Evolutionary conservation across 2,113 vertebrate genomes (phyloP).

Genomic region (Heloderma charlesbogerti): DNA sequence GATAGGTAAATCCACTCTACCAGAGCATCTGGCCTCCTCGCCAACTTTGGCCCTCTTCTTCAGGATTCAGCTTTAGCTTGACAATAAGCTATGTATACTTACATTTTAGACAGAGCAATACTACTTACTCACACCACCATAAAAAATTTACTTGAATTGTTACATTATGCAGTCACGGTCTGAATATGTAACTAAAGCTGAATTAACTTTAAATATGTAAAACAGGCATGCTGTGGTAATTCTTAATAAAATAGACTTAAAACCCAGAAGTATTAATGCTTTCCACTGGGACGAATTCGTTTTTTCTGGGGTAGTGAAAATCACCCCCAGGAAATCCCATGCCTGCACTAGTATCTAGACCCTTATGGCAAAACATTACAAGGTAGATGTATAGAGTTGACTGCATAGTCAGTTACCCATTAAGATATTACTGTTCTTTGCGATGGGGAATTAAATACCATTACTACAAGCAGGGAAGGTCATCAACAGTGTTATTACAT

Average conservation of each 20-base stretch:
- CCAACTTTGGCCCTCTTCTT: no score
- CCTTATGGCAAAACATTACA: background rate
- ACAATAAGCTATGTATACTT: background rate
- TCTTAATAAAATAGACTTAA: background rate
- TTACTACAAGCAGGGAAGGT: background rate
- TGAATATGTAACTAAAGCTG: background rate
- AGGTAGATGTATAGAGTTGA: background rate
- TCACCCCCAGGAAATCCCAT: background rate
- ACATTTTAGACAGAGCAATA: background rate
- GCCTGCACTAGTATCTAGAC: background rate
- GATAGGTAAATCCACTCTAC: background rate
- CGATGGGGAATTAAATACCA: background rate
- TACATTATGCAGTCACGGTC: background rate
- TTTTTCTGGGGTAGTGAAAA: background rate
- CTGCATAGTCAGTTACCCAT: background rate
- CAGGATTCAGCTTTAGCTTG: background rate
- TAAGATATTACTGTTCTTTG: constrained; percentile 22
- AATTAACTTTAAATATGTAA: background rate
- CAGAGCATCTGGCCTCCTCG: background rate
- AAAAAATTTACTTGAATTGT: background rate
- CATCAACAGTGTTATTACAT: constrained; percentile 1
- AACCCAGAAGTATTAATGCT: background rate
- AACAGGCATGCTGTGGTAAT: background rate
- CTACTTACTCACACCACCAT: background rate
- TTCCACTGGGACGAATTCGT: background rate